Evolutionary conservation across 37 sponge, comb jelly and placozoan species (phyloP).

Genomic region (Cladorhizidae sp.): DNA sequence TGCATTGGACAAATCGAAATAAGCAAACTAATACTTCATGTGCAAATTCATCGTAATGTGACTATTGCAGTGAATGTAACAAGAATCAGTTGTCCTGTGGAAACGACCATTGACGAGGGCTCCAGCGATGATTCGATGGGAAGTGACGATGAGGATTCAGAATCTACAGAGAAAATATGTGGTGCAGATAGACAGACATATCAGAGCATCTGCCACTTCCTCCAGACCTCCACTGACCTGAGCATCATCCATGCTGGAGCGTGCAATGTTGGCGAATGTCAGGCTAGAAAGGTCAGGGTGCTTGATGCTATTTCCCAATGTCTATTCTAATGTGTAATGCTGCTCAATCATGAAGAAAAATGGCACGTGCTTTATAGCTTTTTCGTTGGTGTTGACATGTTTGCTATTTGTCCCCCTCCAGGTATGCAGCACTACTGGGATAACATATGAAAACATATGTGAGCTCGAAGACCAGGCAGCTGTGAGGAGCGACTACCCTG

Average conservation of each 20-base stretch:
- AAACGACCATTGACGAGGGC: not conserved
- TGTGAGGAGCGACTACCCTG: slow-evolving; percentile 37
- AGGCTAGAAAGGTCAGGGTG: slow-evolving; percentile 14
- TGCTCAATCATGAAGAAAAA: too few species aligned
- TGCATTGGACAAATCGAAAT: too few species aligned
- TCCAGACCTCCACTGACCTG: slow-evolving; percentile 25
- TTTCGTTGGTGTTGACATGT: too few species aligned
- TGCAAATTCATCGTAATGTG: too few species aligned
- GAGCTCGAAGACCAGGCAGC: slow-evolving; percentile 13
- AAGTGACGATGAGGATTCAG: not conserved
- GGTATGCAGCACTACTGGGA: slow-evolving; percentile 64
- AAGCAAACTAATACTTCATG: too few species aligned
- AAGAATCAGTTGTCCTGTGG: not conserved
- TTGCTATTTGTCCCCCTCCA: not conserved
- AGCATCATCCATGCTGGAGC: slow-evolving; percentile 26
- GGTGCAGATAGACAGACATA: slow-evolving; percentile 39
- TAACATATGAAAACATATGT: slow-evolving; percentile 44
- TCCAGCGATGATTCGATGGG: not conserved
- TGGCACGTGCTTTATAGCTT: too few species aligned
- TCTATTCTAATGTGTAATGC: too few species aligned
- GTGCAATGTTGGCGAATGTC: slow-evolving; percentile 27
- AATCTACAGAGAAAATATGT: slow-evolving; percentile 21
- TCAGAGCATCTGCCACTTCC: slow-evolving; percentile 24
- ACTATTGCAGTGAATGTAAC: not conserved
- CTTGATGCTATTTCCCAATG: not conserved